Conservation (phyloP, 2,797 vertebrate genomes). For the Typhlichthys subterraneus region DNA sequence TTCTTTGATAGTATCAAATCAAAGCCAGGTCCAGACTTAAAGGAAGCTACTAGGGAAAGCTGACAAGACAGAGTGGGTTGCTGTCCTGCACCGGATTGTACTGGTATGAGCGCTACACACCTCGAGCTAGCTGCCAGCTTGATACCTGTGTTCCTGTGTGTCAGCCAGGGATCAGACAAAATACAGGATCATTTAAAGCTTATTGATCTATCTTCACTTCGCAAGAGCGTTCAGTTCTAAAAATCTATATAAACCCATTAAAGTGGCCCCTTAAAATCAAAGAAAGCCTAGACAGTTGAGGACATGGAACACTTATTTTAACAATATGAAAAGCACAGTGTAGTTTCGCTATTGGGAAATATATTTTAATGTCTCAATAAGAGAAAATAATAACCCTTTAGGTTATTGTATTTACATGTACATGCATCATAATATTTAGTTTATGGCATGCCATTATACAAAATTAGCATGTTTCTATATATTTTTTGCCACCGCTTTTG, state of each 20-base stretch:
- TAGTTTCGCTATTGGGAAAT: no score
- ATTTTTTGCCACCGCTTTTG: no score
- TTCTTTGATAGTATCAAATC: slow-evolving; percentile 76
- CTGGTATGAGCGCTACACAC: slow-evolving; percentile 22
- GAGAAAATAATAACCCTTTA: no score
- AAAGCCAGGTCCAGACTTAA: slow-evolving; percentile 64
- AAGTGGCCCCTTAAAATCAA: slow-evolving; percentile 15
- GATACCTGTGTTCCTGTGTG: slow-evolving; percentile 5
- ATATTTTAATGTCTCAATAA: no score
- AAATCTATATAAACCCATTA: slow-evolving; percentile 20
- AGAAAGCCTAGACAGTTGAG: slow-evolving; percentile 18
- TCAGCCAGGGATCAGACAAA: slow-evolving; percentile 17
- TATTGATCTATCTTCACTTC: slow-evolving; percentile 24
- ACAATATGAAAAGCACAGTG: not conserved
- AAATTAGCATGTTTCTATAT: no score
- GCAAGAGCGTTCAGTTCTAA: slow-evolving; percentile 11
- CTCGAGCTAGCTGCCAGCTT: slow-evolving; percentile 30
- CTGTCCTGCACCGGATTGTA: slow-evolving; percentile 17
- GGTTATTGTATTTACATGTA: no score
- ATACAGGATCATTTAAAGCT: slow-evolving; percentile 25
- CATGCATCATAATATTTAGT: no score
- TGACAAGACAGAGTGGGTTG: slow-evolving; percentile 32
- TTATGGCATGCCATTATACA: no score
- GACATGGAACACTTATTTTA: slow-evolving; percentile 32
- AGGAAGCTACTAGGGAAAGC: slow-evolving; percentile 45